phyloP scores from a whole-genome alignment of 2,797 vertebrate genomes.

The Odontamblyopus rebecca region DNA sequence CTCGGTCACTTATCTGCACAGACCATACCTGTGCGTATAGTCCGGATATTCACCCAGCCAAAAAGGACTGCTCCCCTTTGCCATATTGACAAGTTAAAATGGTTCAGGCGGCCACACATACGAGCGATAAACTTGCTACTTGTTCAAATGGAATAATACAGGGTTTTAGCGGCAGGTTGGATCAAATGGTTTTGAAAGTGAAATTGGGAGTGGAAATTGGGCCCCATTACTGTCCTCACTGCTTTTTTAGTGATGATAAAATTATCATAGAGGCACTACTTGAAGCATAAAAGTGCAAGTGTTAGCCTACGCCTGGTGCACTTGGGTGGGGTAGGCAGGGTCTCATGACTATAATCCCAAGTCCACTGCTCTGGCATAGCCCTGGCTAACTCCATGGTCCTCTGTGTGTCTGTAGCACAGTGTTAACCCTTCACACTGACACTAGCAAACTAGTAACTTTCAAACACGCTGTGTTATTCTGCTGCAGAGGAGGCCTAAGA shows the following conservation, averaged over 20 bases:
- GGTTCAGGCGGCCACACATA: slow-evolving; percentile 47
- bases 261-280: slow-evolving; percentile 52
- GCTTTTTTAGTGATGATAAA: slow-evolving; percentile 36
- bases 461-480: neutral
- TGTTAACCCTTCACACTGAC: slow-evolving; percentile 55
- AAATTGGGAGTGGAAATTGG: slow-evolving; percentile 42
- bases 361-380: slow-evolving; percentile 58
- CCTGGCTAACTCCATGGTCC: slow-evolving; percentile 54
- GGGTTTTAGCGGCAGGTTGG: slow-evolving; percentile 31
- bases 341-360: slow-evolving; percentile 78
- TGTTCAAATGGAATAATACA: slow-evolving; percentile 46
- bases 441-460: neutral
- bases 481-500: neutral
- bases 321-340: slow-evolving; percentile 61
- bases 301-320: neutral
- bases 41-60: slow-evolving; percentile 72
- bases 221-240: slow-evolving; percentile 55
- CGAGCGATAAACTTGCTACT: slow-evolving; percentile 41
- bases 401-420: slow-evolving; percentile 48
- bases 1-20: slow-evolving; percentile 73
- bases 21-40: slow-evolving; percentile 65
- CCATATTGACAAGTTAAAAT: slow-evolving; percentile 53
- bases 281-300: slow-evolving; percentile 53
- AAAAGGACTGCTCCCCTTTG: slow-evolving; percentile 33
- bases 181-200: slow-evolving; percentile 45